phyloP scores from a whole-genome alignment of 1,140 invertebrate species.

The Cydia fagiglandana region DNA sequence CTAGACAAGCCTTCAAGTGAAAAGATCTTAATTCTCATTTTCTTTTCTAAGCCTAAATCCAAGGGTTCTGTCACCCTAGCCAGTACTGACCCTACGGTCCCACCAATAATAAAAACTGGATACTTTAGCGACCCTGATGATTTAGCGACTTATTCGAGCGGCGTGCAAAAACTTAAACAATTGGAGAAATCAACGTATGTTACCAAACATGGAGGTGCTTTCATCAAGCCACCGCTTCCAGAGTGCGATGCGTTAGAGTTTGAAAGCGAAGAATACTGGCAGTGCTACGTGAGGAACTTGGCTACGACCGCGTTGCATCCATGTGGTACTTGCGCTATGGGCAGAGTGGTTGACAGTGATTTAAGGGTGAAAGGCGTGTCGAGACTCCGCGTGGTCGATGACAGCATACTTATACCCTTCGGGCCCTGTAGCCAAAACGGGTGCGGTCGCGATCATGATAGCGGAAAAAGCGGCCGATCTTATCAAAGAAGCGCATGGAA shows the following conservation, averaged over 20 bases:
- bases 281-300: not conserved
- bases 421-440: not conserved
- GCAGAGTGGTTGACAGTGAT: not conserved
- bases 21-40: not conserved
- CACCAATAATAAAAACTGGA: not conserved
- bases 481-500: not conserved
- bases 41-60: not conserved
- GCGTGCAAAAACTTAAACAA: not conserved
- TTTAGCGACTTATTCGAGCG: not conserved
- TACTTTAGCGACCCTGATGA: not conserved
- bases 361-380: not conserved
- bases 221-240: not conserved
- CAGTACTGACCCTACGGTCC: slow-evolving; percentile 19
- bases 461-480: not conserved
- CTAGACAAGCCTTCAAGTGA: not conserved
- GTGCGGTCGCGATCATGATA: not conserved
- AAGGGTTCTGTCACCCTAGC: not conserved
- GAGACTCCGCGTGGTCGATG: not conserved
- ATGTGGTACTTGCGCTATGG: not conserved
- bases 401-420: not conserved
- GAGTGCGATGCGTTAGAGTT: not conserved
- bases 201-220: not conserved
- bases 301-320: not conserved
- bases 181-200: not conserved
- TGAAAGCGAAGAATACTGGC: slow-evolving; percentile 4